Conservation (phyloP, 2,797 vertebrate species). For the Nyctalus aviator region DNA sequence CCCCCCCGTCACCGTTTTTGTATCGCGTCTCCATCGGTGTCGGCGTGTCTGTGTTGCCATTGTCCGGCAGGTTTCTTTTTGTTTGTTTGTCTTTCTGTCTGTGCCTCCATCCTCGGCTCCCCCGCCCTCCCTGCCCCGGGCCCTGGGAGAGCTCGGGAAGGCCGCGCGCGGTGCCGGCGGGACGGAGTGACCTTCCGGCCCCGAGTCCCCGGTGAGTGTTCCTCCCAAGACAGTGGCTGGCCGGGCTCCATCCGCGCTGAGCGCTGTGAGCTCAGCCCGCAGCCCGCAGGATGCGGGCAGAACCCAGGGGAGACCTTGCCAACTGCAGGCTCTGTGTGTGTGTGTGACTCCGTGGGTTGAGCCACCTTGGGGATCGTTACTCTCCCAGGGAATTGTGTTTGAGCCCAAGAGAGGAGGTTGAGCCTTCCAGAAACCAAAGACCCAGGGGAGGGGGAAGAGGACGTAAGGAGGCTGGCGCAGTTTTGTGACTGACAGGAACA, state of each 20-base stretch:
- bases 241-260: conserved; percentile 60
- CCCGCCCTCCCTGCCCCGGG: background rate
- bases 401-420: background rate
- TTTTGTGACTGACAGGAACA: background rate
- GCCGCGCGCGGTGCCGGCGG: conserved; percentile 50
- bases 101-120: background rate
- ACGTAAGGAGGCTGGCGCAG: background rate
- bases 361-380: conserved; percentile 1
- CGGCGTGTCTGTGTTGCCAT: background rate
- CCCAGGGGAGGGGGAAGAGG: background rate
- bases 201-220: conserved; percentile 65
- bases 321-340: background rate
- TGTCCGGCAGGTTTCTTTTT: background rate
- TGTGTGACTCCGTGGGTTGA: conserved; percentile 9
- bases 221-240: conserved; percentile 64
- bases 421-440: background rate
- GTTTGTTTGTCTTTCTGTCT: no score
- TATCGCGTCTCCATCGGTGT: background rate
- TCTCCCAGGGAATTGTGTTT: background rate
- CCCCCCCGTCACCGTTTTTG: background rate
- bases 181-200: conserved; percentile 77
- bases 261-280: conserved; percentile 70
- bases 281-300: conserved; percentile 56
- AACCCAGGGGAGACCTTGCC: conserved; percentile 36
- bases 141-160: conserved; percentile 18